These are phyloP conservation scores for Ornithoptera priamus DNA, from an alignment of 2,888 invertebrate genomes.

Conservation along the genomic window DNA sequence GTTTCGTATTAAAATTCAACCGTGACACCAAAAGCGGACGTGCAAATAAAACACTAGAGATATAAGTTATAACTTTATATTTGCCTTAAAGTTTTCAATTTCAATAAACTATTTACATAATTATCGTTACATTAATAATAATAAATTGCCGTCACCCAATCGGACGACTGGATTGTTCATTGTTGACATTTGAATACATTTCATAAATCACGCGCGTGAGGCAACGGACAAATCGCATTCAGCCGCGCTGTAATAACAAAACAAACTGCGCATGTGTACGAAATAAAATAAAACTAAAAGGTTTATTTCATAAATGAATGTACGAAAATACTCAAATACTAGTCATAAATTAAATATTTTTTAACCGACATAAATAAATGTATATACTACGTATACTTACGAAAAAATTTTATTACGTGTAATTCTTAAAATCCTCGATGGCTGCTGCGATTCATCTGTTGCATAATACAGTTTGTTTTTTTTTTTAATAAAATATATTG, in stretches of 20 bases:
- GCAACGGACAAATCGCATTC: slow-evolving; percentile 19
- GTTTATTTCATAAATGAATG: neutral
- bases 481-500: neutral
- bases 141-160: slow-evolving; percentile 17
- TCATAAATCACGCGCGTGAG: slow-evolving; percentile 4
- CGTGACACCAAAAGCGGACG: slow-evolving; percentile 1
- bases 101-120: slow-evolving; percentile 31
- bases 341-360: neutral
- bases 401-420: neutral
- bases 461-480: neutral
- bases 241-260: neutral
- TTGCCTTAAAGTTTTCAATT: slow-evolving; percentile 30
- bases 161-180: slow-evolving; percentile 22
- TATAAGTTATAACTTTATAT: slow-evolving; percentile 29
- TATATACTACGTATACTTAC: no score
- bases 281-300: neutral
- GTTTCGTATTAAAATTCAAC: slow-evolving; percentile 1
- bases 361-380: no score
- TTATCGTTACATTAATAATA: slow-evolving; percentile 26
- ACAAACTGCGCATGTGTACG: neutral
- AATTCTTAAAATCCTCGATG: no score
- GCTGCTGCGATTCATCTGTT: slow-evolving; percentile 10
- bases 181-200: slow-evolving; percentile 16
- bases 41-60: slow-evolving; percentile 22
- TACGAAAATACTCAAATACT: neutral